Evolutionary conservation across 2,888 invertebrate genomes (phyloP).

Genomic region (Deilephila porcellus): DNA sequence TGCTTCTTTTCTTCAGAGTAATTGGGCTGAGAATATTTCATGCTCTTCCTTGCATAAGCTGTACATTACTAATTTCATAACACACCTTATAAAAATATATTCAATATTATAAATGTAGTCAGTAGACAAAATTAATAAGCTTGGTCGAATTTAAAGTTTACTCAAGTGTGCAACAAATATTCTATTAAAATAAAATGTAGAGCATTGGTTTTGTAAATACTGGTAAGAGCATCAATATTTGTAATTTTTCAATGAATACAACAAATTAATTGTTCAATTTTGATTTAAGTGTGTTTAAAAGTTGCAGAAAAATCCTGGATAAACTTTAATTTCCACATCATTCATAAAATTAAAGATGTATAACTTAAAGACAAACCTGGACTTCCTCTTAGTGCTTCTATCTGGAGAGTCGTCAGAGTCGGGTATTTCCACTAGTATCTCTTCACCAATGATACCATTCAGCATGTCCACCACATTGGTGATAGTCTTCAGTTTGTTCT

Average conservation of each 20-base stretch:
- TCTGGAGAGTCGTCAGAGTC: constrained; percentile 62
- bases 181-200: neutral
- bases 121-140: neutral
- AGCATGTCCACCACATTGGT: constrained; percentile 95
- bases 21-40: neutral
- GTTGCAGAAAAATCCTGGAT: no score
- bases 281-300: neutral
- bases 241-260: neutral
- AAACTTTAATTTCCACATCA: neutral
- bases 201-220: neutral
- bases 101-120: neutral
- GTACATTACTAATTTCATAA: neutral
- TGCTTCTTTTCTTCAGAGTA: neutral
- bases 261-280: neutral
- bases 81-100: constrained; percentile 5
- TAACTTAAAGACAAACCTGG: constrained; percentile 64
- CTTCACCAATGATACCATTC: constrained; percentile 92
- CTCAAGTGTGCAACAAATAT: neutral
- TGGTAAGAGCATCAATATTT: no score
- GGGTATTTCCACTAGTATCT: constrained; percentile 61
- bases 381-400: constrained; percentile 67
- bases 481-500: constrained; percentile 92
- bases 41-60: neutral
- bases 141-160: neutral
- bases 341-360: neutral